Base-by-base conservation (phyloP, 2,113 vertebrate species). In the Nesoenas mayeri region DNA sequence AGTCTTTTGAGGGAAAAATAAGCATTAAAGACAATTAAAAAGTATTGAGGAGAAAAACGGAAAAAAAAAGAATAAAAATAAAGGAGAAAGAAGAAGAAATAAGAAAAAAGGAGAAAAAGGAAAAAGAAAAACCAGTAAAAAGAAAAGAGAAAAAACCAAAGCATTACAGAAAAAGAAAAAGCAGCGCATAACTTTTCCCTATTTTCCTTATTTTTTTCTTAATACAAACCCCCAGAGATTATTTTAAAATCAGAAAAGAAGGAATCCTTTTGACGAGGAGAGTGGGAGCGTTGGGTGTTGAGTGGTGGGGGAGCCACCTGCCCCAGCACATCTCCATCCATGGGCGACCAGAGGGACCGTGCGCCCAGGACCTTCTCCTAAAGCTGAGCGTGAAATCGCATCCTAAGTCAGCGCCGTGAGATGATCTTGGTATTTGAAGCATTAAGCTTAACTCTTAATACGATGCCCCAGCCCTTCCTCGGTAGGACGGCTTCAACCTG, bases 241-340 rank as follows among this genome's bases (percentile, higher is more conserved):
- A 31, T 20, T 66, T 82, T 82, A 11, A 51, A 80, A 15, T 28
- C 6, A 7, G n/a, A 31, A 40, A 70, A 4, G 34, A 29, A 8
- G 9, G 18, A 36, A 71, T 3, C 15, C 25, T 6, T 32, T 56
- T 15, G 40, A n/a, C 20, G 9, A 47, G 44, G 48, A 31, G 31
- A 40, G 14, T 0, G 2, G 25, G 53, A 50, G 24, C 1, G 4
- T 12, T 81, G 2, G 2, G 64, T 2, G 57, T 14, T 34, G n/a
- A 6, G 61, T 14, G 62, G 51, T 1, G 60, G 14, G 7, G 3
- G 81, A 77, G 36, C 24, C 58, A 44, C 16, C 42, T 17, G 44
- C 44, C 44, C 44, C 44, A 47, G 44, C 44, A 9, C 44, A 44
- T 44, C 44, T 18, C 44, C 44, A 47, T 18, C 18, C 44, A 16